phyloP scores from a whole-genome alignment of 2,888 invertebrate genomes.

The Andricus quercusramuli region DNA sequence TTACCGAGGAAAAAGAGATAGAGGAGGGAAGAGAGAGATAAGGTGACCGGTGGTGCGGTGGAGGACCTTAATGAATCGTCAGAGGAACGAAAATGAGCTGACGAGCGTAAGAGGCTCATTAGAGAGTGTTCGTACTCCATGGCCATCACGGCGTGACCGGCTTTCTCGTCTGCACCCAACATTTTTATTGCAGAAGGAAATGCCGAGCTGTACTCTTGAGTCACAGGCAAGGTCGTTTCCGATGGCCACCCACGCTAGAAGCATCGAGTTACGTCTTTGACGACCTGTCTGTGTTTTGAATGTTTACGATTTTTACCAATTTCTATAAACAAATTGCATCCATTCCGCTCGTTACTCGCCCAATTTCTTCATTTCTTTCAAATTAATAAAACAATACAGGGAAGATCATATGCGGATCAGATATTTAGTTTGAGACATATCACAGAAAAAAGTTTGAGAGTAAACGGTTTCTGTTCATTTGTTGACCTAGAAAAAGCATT shows the following conservation, averaged over 20 bases:
- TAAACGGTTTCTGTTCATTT: too few relatives aligned
- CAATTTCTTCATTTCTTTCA: not conserved
- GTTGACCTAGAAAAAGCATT: too few relatives aligned
- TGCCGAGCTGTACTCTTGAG: slow-evolving; percentile 67
- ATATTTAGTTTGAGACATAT: too few relatives aligned
- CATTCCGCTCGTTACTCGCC: not conserved
- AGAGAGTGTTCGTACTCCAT: slow-evolving; percentile 78
- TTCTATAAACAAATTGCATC: slow-evolving; percentile 27
- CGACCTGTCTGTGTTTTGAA: slow-evolving; percentile 41
- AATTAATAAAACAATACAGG: not conserved
- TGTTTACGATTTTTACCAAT: slow-evolving; percentile 31
- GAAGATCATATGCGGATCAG: too few relatives aligned
- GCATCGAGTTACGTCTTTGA: slow-evolving; percentile 54
- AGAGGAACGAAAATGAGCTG: slow-evolving; percentile 68
- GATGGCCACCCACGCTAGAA: slow-evolving; percentile 58
- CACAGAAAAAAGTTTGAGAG: too few relatives aligned
- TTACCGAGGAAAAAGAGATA: slow-evolving; percentile 41
- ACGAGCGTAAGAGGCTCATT: slow-evolving; percentile 75
- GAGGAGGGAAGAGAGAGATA: slow-evolving; percentile 18
- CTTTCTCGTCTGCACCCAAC: slow-evolving; percentile 75
- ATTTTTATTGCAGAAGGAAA: slow-evolving; percentile 74
- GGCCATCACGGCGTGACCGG: slow-evolving; percentile 77
- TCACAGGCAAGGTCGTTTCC: slow-evolving; percentile 74
- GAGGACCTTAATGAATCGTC: slow-evolving; percentile 65
- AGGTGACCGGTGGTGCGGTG: slow-evolving; percentile 12